These are phyloP conservation scores for Drosophila rufa DNA, from an alignment of 1,140 invertebrate genomes.

Conservation along the genomic window DNA sequence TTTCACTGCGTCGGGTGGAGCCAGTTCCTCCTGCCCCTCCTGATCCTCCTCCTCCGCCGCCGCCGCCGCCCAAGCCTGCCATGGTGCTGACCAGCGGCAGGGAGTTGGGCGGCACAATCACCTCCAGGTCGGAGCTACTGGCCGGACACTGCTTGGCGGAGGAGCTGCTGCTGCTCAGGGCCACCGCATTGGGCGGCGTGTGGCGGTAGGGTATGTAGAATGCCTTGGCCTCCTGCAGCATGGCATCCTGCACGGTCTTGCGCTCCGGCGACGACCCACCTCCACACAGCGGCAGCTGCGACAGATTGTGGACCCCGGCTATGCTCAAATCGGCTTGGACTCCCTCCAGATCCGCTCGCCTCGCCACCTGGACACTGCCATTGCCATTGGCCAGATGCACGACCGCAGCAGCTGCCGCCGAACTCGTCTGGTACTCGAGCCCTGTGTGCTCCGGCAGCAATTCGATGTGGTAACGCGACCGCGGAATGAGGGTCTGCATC, in stretches of 20 bases:
- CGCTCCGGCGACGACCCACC: conserved; percentile 55
- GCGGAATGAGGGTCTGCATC: conserved; percentile 83
- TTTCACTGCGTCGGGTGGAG: conserved; percentile 63
- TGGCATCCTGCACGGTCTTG: conserved; percentile 60
- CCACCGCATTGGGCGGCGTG: conserved; percentile 72
- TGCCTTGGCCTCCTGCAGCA: conserved; percentile 66
- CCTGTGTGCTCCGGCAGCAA: conserved; percentile 62
- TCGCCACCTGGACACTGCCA: conserved; percentile 52
- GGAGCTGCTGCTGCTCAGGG: conserved; percentile 37
- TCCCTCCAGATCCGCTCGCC: conserved; percentile 43
- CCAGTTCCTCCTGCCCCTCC: conserved; percentile 22
- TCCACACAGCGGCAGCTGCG: conserved; percentile 70
- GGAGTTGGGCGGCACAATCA: conserved; percentile 72
- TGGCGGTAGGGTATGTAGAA: conserved; percentile 80
- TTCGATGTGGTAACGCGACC: conserved; percentile 72
- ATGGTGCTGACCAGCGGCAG: conserved; percentile 64
- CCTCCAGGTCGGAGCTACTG: conserved; percentile 55
- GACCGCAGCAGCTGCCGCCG: conserved; percentile 45
- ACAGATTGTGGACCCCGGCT: conserved; percentile 71
- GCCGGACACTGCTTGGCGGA: conserved; percentile 67
- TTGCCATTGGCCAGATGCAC: conserved; percentile 69
- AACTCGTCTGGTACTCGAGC: conserved; percentile 71
- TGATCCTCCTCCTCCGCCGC: conserved; percentile 14
- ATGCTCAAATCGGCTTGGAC: conserved; percentile 63
- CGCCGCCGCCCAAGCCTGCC: conserved; percentile 46